Conservation (phyloP, 1,140 invertebrate genomes). For the Drosophila bocki region DNA sequence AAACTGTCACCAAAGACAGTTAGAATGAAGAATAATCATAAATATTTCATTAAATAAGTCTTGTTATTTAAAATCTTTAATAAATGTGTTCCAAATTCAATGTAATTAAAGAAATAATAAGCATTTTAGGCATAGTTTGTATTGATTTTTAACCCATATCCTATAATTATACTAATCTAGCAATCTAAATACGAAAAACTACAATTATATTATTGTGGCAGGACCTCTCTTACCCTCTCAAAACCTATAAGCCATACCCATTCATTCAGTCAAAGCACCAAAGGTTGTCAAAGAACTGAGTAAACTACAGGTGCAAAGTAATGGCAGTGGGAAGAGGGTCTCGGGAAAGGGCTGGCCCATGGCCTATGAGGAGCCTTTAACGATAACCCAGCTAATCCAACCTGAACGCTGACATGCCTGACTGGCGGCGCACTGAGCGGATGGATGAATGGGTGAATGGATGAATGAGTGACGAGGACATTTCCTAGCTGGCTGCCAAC, state of each 20-base stretch:
- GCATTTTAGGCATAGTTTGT: neutral
- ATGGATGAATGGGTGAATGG: slow-evolving; percentile 42
- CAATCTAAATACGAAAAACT: neutral
- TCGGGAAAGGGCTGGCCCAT: neutral
- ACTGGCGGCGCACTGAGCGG: slow-evolving; percentile 36
- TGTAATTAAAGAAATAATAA: neutral
- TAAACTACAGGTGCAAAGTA: slow-evolving; percentile 27
- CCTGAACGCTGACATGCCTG: slow-evolving; percentile 40
- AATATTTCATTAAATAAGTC: too few relatives aligned
- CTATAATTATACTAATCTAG: neutral
- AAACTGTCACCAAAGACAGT: neutral
- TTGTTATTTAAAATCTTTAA: neutral
- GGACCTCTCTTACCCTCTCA: neutral
- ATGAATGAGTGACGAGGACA: slow-evolving; percentile 38
- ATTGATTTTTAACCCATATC: neutral
- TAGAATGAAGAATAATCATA: too few relatives aligned
- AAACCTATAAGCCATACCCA: neutral
- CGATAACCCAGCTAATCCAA: slow-evolving; percentile 40
- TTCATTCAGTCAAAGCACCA: slow-evolving; percentile 12
- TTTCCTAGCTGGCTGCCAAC: slow-evolving; percentile 16
- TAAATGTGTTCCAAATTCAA: too few relatives aligned
- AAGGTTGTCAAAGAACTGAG: slow-evolving; percentile 23
- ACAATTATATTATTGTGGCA: neutral
- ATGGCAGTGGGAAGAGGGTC: neutral
- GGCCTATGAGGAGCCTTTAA: slow-evolving; percentile 4